Evolutionary conservation across 2,797 vertebrate genomes (phyloP).

Genomic region (Helarctos malayanus): DNA sequence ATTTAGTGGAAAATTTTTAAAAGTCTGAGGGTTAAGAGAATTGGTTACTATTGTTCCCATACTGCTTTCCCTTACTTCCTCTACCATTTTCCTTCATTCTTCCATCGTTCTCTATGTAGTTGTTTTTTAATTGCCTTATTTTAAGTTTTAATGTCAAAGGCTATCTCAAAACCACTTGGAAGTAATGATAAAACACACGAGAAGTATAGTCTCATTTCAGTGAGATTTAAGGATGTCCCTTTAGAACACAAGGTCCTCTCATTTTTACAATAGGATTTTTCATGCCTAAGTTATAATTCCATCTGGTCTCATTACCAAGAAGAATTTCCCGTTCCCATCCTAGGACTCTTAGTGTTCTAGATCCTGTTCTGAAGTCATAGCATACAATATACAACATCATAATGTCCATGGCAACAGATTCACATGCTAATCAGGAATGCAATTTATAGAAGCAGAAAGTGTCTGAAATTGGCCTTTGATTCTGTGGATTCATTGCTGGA

Average conservation of each 20-base stretch:
- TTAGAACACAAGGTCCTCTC: not conserved
- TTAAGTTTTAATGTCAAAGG: not conserved
- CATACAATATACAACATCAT: not conserved
- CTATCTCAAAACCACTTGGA: not conserved
- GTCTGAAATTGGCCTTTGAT: not conserved
- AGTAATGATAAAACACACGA: not conserved
- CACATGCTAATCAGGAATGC: conserved; percentile 24
- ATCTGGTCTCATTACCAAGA: not conserved
- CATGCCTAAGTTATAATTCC: not conserved
- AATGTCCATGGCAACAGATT: conserved; percentile 40
- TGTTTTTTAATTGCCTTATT: conserved; percentile 5
- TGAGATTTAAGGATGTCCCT: not conserved
- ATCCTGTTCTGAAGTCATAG: conserved; percentile 1
- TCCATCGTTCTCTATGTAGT: not conserved
- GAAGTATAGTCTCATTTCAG: not conserved
- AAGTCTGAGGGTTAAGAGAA: conserved; percentile 14
- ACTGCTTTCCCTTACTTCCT: not conserved
- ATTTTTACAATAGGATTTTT: not conserved
- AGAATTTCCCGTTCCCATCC: not conserved
- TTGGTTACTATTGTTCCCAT: not conserved
- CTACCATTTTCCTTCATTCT: not conserved
- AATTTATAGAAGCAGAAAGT: not conserved
- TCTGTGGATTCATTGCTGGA: not conserved
- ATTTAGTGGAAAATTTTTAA: not conserved
- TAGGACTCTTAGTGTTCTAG: not conserved